Percentiles rank a stretch among this genome's conserved stretches.
Evolutionary conservation across 2,888 invertebrate species (phyloP).

Genomic region (Apodemia mormo): DNA sequence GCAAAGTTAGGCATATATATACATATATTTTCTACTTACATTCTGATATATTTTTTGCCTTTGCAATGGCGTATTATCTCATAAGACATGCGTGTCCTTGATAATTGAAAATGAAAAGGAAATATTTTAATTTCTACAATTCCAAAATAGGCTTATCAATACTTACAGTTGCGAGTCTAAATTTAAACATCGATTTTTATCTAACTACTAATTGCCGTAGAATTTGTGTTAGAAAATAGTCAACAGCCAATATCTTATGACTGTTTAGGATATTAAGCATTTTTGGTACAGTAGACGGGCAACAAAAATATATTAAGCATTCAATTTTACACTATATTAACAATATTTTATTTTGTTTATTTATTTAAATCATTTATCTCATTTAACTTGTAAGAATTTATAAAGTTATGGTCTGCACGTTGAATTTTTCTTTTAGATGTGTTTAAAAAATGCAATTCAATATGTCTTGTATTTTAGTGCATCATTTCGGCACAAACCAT

Average conservation of each 20-base stretch:
- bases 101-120: not conserved
- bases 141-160: not conserved
- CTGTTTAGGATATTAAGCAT: constrained; percentile 9
- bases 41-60: constrained; percentile 8
- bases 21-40: not conserved
- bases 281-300: constrained; percentile 9
- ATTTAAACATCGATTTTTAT: constrained; percentile 12
- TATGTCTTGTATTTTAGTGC: not conserved
- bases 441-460: not conserved
- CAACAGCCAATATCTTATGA: constrained; percentile 12
- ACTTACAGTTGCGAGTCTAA: not conserved
- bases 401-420: not conserved
- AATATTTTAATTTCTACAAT: not conserved
- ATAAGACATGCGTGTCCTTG: not conserved
- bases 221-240: constrained; percentile 11
- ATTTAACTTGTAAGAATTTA: not conserved
- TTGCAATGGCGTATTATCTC: not conserved
- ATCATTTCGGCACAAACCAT: constrained; percentile 7
- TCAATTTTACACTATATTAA: not conserved
- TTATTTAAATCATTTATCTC: not conserved
- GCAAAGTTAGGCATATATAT: constrained; percentile 12
- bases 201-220: not conserved
- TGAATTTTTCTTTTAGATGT: not conserved
- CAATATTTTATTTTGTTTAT: not conserved
- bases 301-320: not conserved